Base-by-base conservation (phyloP, 2,888 invertebrate genomes). In the Pyrgus malvae region DNA sequence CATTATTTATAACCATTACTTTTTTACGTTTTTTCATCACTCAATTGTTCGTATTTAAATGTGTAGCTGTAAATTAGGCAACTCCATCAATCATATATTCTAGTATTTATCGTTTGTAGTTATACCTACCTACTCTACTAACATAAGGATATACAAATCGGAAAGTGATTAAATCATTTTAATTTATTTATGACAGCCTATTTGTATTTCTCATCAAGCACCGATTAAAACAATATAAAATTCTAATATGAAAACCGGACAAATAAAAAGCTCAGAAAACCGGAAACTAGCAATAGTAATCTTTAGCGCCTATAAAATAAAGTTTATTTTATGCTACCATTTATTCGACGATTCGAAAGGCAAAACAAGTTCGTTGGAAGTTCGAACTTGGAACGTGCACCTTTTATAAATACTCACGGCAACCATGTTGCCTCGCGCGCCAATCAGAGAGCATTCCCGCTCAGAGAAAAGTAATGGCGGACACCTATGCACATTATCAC, bases 371-470 rank as follows among this genome's bases (percentile, higher is more conserved):
- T 63, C 60, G 58, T 58, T 61, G 57, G 48, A 61, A 60, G 58
- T 58, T 61, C 58, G 48, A 61, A 60, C 58, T 59, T 63, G 55
- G 57, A 61, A 59, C 65, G 61, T 56, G 60, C 65, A 59, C 63
- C 69, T 67, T 67, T 67, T 68, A 69, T 67, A 68, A 69, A 69
- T 68, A 68, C 45, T 45, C 48, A 61, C 70, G 76, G 76, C 81
- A 72, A 80, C 89, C 90, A 90, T 90, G 71, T 88, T 88, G 76
- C 61, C 57, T 61, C 55, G 61, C 60, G 63, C 67, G 67, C 90
- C 89, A 90, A 90, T 89, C 78, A 80, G 70, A 70, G 63, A 65
- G 65, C 76, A 70, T 62, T 68, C 68, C 64, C 64, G 63, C 59
- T 63, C 60, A 58, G 60, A 60, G 58, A 67, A 74, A 69, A 64